Evolutionary conservation across 2,113 vertebrate species (phyloP), one percentile per base, ranked within the genome.

Genomic region (Rynchops niger): DNA sequence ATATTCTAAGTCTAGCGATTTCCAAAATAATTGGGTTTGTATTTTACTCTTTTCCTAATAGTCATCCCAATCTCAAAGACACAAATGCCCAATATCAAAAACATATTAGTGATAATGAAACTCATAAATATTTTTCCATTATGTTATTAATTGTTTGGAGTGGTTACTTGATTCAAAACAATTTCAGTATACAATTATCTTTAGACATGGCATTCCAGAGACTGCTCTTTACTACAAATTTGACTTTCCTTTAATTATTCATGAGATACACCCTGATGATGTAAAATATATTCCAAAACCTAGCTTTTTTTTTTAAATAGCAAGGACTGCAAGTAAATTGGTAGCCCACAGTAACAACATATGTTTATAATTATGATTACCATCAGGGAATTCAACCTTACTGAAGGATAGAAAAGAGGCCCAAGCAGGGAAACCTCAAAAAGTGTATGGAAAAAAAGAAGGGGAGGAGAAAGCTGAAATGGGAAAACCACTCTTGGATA

Each of bases 311-410:
- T 62, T 58, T 80, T 25, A 36, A 88, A 93, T 97, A 94, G 81
- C 88, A 91, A 95, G 90, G 84, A 81, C 95, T 97, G 78, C 90
- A 96, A 97, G 95, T 96, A 94, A 94, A 91, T 93, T 98, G 95
- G 98, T 97, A 97, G 96, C 97, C 93, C 95, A 97, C 89, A 97
- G 95, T 95, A 98, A 96, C 90, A 95, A 94, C 98, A 98, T 98
- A 94, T 98, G 98, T 97, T 98, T 98, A 96, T 97, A 98, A 98
- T 98, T 98, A 98, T 87, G 96, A 97, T 97, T 93, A 96, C 97
- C 97, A 96, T 97, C 94, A 95, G 98, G 97, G 98, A 98, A 98
- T 97, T 98, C 98, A 97, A 66, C 95, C 95, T 97, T 90, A 97
- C 97, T 72, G 91, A 97, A 96, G 96, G 96, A 97, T 85, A 97